These are phyloP conservation scores for Meloidogyne hapla DNA, from an alignment of 1,140 invertebrate genomes.

Conservation along the genomic window DNA sequence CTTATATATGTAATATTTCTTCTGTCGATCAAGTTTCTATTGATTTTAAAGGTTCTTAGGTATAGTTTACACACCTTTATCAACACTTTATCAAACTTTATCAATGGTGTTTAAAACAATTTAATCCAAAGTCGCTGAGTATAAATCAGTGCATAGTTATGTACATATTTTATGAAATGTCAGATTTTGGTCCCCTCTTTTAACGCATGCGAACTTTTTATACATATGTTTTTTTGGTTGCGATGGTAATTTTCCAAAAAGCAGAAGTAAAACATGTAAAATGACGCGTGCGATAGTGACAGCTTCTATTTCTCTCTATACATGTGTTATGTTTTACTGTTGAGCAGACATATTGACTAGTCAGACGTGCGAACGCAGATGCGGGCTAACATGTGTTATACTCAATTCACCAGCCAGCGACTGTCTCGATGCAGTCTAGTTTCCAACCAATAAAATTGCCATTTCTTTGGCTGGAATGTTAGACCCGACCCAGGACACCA, in stretches of 20 bases:
- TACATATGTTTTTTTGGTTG: background rate
- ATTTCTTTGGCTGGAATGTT: background rate
- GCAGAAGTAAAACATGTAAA: background rate
- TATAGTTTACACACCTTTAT: too few relatives aligned
- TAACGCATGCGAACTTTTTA: background rate
- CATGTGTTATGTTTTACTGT: background rate
- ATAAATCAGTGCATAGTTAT: too few relatives aligned
- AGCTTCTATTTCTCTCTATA: background rate
- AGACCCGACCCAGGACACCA: background rate
- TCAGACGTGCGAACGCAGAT: background rate
- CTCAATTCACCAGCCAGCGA: background rate
- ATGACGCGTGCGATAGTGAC: background rate
- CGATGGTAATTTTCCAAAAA: background rate
- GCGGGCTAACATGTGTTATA: slow-evolving; percentile 1
- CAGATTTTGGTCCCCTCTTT: background rate
- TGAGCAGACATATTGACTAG: background rate
- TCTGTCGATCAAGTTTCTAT: too few relatives aligned
- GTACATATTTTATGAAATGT: too few relatives aligned
- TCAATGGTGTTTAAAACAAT: too few relatives aligned
- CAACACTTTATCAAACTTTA: too few relatives aligned
- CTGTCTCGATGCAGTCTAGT: background rate
- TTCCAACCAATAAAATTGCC: background rate
- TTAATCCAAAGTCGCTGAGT: too few relatives aligned
- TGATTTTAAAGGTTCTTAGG: too few relatives aligned
- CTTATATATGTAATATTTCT: too few relatives aligned